Conservation (phyloP, 2,797 vertebrate genomes). For the Coendou prehensilis region DNA sequence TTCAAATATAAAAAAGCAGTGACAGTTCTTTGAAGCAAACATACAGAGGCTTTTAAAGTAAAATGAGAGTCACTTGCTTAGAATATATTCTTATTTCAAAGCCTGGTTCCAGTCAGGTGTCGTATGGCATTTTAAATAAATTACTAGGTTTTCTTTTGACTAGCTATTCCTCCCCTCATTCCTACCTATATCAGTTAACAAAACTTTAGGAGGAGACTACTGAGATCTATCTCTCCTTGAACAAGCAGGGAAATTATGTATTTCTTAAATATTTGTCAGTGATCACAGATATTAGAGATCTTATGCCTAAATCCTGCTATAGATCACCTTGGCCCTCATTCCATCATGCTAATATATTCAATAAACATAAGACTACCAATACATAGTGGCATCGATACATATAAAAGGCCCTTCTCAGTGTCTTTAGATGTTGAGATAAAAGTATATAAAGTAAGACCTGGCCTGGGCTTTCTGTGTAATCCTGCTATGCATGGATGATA, state of each 20-base stretch:
- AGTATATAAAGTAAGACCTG: conserved; percentile 12
- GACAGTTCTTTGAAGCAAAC: conserved; percentile 63
- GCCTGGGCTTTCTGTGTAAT: background rate
- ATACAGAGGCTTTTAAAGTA: conserved; percentile 34
- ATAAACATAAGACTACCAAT: background rate
- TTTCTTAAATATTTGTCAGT: conserved; percentile 37
- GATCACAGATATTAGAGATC: conserved; percentile 48
- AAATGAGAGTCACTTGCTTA: conserved; percentile 52
- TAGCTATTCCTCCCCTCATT: background rate
- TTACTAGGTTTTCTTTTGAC: conserved; percentile 17
- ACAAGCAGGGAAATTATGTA: background rate
- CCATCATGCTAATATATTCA: background rate
- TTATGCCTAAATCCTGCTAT: background rate
- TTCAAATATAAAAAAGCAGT: conserved; percentile 63
- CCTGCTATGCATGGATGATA: background rate
- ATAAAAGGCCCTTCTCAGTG: conserved; percentile 58
- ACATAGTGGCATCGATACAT: background rate
- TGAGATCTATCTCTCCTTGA: conserved; percentile 25
- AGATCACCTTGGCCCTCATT: conserved; percentile 49
- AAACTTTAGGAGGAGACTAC: background rate
- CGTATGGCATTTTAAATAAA: background rate
- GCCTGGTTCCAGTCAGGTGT: conserved; percentile 12
- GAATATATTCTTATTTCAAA: conserved; percentile 63
- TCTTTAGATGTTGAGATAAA: conserved; percentile 19
- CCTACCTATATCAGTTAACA: conserved; percentile 35